Evolutionary conservation across 35 echinoderm and acorn worm species (phyloP), one percentile per base, ranked within the genome.

Genomic region (Hemicentrotus pulcherrimus): DNA sequence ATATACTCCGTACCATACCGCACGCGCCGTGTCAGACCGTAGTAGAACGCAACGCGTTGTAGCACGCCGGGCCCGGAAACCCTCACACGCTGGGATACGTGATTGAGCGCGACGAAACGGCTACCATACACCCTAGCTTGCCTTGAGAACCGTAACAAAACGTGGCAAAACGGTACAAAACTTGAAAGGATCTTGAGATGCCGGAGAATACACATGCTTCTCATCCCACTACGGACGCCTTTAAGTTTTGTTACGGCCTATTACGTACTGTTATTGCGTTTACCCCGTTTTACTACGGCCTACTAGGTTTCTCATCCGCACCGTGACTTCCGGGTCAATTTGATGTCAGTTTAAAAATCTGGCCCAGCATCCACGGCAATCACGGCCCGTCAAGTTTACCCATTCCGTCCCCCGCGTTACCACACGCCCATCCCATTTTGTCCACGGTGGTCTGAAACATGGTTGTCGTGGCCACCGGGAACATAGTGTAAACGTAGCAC

Each of bases 341-440:
- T 96, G 52, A 94, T 94, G 91, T 94, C 91, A 85, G 95, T 94
- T 96, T 94, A 96, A 94, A 96, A 96, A 94, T 94, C 95, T 96
- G n/a, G n/a, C n/a, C n/a, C n/a, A n/a, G n/a, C n/a, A n/a, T n/a
- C n/a, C n/a, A n/a, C n/a, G n/a, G n/a, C 95, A 94, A 94, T 94
- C 95, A 96, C 95, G 91, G 95, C 89, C 31, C 91, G 95, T 94
- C 95, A 96, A 46, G 91, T 86, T 96, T 96, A 91, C 55, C 90
- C 90, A 96, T 96, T 61, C 95, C 91, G 91, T 48, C n/a, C n/a
- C n/a, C n/a, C n/a, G n/a, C n/a, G n/a, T n/a, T n/a, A n/a, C n/a
- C n/a, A n/a, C n/a, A n/a, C n/a, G n/a, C n/a, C n/a, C n/a, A n/a
- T n/a, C n/a, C n/a, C n/a, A n/a, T n/a, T n/a, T n/a, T n/a, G n/a